These are phyloP conservation scores for Peromyscus aztecus DNA, from an alignment of 2,797 vertebrate genomes.

Conservation along the genomic window DNA sequence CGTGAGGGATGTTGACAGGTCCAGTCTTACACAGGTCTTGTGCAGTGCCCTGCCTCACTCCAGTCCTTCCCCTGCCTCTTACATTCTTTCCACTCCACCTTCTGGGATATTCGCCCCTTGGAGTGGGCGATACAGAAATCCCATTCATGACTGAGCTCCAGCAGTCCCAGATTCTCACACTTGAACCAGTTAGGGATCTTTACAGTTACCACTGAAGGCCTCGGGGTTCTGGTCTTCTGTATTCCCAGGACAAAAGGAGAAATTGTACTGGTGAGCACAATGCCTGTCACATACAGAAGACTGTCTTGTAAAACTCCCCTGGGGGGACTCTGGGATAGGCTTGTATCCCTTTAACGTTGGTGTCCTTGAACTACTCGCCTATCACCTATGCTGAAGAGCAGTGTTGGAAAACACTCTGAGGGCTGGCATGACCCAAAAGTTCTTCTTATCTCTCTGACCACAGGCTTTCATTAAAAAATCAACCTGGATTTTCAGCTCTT, in stretches of 20 bases:
- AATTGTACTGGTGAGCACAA: background rate
- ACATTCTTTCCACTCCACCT: too few relatives aligned
- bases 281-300: background rate
- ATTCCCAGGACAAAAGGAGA: conserved; percentile 18
- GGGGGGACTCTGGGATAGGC: background rate
- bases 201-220: background rate
- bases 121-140: too few relatives aligned
- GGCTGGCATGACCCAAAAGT: background rate
- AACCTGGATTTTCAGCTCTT: conserved; percentile 40
- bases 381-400: background rate
- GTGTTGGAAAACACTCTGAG: background rate
- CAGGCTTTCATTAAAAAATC: conserved; percentile 22
- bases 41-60: too few relatives aligned
- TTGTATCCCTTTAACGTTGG: background rate
- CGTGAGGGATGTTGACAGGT: background rate
- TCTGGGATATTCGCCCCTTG: background rate
- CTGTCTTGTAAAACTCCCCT: background rate
- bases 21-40: too few relatives aligned
- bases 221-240: background rate
- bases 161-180: background rate
- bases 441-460: background rate
- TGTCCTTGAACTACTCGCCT: background rate
- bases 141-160: too few relatives aligned
- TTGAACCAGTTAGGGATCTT: background rate
- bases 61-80: background rate